Base-by-base conservation (phyloP, 2,113 vertebrate species). In the Narcine bancroftii region DNA sequence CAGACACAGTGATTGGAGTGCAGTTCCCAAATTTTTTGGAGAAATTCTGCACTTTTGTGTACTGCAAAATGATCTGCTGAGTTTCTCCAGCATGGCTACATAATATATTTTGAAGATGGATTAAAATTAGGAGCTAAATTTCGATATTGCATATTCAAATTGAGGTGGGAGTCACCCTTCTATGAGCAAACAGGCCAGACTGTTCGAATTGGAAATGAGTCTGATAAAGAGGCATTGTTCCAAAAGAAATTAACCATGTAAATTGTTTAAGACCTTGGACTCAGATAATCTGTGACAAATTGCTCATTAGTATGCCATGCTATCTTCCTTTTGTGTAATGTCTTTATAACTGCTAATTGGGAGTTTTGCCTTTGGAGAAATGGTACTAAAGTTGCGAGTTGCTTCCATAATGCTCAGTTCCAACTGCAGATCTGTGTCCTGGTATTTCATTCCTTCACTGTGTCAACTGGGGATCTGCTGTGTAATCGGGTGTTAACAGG, bases 211-310 rank as follows among this genome's bases (percentile, higher is more conserved):
- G 3, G 33, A 60, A 85, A 87, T 87, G 60, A 39, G 81, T 17
- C 53, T 2, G 21, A 87, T 60, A 21, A 60, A 87, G n/a, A 1
- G 53, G 15, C 56, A 36, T 87, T 87, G 53, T 60, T 87, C 81
- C 33, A 56, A 60, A n/a, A 87, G 53, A 87, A 87, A 87, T 87
- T 87, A 60, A 87, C 81, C 33, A 87, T 87, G 81, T 87, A 85
- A 85, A 85, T 85, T 56, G 81, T 87, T 87, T 60, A 56, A 60
- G 53, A n/a, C 81, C 53, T 87, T 87, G 53, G 53, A 60, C n/a
- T n/a, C 53, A 87, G 33, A 87, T n/a, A 56, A 63, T 87, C 53
- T 87, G 13, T 63, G 81, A 87, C 53, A 87, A 87, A 87, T 87
- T 60, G 53, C n/a, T 63, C 81, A 87, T 87, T 87, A 81, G 47